Conservation (phyloP, 2,797 vertebrate genomes). For the Echeneis naucrates region DNA sequence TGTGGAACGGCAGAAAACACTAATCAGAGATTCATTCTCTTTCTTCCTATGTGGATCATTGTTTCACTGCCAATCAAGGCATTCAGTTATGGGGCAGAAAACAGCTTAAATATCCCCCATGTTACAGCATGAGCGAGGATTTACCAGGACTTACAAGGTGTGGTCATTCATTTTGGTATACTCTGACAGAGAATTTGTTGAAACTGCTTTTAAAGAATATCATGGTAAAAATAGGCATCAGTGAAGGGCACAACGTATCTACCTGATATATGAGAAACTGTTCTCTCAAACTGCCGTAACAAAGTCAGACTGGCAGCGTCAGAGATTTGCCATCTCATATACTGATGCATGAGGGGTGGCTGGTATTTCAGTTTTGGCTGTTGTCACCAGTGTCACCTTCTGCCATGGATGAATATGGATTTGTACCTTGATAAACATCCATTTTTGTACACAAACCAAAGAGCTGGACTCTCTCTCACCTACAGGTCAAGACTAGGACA, state of each 20-base stretch:
- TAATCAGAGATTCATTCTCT: neutral
- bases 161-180: constrained; percentile 3
- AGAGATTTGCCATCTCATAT: neutral
- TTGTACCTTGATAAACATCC: neutral
- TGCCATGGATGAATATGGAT: neutral
- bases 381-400: neutral
- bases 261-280: too few species aligned
- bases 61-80: constrained; percentile 6
- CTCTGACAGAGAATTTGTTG: neutral
- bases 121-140: too few species aligned
- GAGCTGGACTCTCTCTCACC: too few species aligned
- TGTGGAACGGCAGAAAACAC: constrained; percentile 13
- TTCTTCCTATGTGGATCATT: neutral
- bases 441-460: too few species aligned
- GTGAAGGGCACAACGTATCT: neutral
- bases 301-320: neutral
- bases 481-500: too few species aligned
- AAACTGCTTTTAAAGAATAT: constrained; percentile 4
- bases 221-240: neutral
- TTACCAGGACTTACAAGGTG: neutral
- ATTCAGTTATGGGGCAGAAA: constrained; percentile 8
- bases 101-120: too few species aligned
- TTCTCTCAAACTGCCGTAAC: neutral
- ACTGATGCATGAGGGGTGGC: constrained; percentile 1
- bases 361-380: too few species aligned